A percentile compares a stretch with the other conserved stretches of the same genome.
These are phyloP conservation scores for Gobiocypris rarus DNA, from an alignment of 2,113 vertebrate species.

Conservation along the genomic window DNA sequence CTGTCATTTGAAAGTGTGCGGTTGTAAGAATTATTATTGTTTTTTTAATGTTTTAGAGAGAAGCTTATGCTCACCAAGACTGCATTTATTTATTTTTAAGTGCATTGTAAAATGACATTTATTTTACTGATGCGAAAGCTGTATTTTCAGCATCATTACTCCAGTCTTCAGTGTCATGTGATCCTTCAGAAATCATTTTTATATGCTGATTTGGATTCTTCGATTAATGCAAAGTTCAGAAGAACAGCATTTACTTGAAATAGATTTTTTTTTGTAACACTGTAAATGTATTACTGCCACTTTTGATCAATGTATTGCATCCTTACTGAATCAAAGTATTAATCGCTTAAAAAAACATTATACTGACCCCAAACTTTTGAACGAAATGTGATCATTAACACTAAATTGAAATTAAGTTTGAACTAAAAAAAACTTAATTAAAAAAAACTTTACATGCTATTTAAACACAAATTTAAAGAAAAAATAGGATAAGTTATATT, in stretches of 20 bases:
- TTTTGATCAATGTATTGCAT: not conserved
- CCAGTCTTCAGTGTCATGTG: not conserved
- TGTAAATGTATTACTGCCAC: not conserved
- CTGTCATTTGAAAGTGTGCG: not conserved
- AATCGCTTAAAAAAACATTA: too few species aligned
- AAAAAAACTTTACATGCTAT: not conserved
- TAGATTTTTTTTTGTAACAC: not conserved
- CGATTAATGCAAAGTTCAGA: too few species aligned
- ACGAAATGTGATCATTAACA: not conserved
- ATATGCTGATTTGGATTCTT: not conserved
- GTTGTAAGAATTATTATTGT: too few species aligned
- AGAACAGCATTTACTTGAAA: too few species aligned
- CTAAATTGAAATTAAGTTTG: not conserved
- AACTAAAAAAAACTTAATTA: not conserved
- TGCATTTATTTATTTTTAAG: not conserved
- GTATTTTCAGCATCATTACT: not conserved
- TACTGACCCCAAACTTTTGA: too few species aligned
- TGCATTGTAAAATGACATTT: not conserved
- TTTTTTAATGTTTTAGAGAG: not conserved
- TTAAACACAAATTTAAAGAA: not conserved
- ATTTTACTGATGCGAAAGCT: not conserved
- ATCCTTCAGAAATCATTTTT: not conserved
- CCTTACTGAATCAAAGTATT: not conserved
- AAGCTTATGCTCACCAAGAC: not conserved
- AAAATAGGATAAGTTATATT: too few species aligned